These are phyloP conservation scores for Siphlonurus alternatus DNA, from an alignment of 2,888 invertebrate genomes.

Conservation along the genomic window DNA sequence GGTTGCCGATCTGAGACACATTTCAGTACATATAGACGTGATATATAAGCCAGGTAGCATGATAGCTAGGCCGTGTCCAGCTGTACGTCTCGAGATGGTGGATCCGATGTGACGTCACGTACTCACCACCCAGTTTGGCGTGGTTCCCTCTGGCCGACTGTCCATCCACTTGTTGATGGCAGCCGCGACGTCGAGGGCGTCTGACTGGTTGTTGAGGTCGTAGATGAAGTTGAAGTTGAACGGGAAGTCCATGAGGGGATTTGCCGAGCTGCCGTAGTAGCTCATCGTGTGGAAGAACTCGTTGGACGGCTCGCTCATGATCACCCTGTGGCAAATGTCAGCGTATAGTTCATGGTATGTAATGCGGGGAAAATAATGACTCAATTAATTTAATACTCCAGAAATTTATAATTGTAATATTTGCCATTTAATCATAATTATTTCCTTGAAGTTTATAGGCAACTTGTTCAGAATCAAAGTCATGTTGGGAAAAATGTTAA, in stretches of 20 bases:
- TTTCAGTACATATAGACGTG: no score
- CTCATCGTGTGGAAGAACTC: conserved; percentile 37
- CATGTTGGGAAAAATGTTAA: no score
- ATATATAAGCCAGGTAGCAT: no score
- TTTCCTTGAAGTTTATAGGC: no score
- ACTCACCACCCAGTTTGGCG: conserved; percentile 49
- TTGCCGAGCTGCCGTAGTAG: conserved; percentile 41
- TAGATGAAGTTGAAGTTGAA: conserved; percentile 61
- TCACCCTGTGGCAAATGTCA: no score
- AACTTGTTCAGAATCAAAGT: no score
- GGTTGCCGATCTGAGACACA: conserved; percentile 51
- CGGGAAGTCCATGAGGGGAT: conserved; percentile 50
- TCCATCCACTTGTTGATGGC: conserved; percentile 33
- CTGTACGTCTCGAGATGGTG: no score
- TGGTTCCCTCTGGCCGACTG: conserved; percentile 36
- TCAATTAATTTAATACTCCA: no score
- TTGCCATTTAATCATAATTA: background rate
- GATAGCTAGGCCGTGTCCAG: background rate
- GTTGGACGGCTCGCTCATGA: conserved; percentile 64
- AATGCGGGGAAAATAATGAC: no score
- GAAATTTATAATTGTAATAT: no score
- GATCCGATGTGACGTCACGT: no score
- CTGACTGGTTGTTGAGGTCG: conserved; percentile 33
- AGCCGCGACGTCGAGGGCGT: conserved; percentile 21
- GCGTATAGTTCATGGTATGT: no score